Conservation (phyloP, 2,797 vertebrate genomes). For the Carduelis carduelis region DNA sequence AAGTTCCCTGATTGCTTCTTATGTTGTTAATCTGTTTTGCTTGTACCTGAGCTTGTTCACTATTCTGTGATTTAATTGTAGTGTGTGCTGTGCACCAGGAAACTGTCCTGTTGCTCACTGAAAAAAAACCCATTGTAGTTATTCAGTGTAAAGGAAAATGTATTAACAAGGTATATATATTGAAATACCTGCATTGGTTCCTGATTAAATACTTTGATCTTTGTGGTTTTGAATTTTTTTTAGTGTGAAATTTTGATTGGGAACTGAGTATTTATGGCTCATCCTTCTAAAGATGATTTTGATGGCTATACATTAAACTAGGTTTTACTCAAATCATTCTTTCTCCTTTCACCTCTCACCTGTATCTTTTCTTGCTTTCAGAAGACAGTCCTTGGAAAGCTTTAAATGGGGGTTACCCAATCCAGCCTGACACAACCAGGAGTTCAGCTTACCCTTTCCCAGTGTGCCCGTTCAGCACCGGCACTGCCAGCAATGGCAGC, state of each 20-base stretch:
- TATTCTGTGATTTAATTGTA: background rate
- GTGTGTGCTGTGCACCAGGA: background rate
- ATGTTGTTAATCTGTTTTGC: background rate
- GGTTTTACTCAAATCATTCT: background rate
- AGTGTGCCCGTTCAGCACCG: constrained; percentile 34
- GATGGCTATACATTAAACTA: background rate
- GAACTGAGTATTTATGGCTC: background rate
- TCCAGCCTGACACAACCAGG: constrained; percentile 38
- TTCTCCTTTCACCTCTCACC: background rate
- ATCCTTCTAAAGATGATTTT: background rate
- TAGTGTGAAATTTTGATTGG: background rate
- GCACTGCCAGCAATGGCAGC: constrained; percentile 15
- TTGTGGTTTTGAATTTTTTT: background rate
- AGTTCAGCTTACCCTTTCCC: constrained; percentile 55
- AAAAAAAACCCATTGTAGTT: background rate
- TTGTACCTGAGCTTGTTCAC: background rate
- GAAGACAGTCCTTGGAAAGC: constrained; percentile 73
- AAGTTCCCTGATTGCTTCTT: background rate
- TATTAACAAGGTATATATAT: background rate
- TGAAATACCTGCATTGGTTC: background rate
- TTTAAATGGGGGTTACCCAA: constrained; percentile 56
- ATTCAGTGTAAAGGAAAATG: background rate
- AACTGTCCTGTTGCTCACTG: background rate
- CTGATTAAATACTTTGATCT: background rate
- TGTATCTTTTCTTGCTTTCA: background rate